Percentiles rank a stretch among this genome's conserved stretches.
These are phyloP conservation scores for Punctoribates punctum DNA, from an alignment of 2,888 invertebrate species.

Conservation along the genomic window DNA sequence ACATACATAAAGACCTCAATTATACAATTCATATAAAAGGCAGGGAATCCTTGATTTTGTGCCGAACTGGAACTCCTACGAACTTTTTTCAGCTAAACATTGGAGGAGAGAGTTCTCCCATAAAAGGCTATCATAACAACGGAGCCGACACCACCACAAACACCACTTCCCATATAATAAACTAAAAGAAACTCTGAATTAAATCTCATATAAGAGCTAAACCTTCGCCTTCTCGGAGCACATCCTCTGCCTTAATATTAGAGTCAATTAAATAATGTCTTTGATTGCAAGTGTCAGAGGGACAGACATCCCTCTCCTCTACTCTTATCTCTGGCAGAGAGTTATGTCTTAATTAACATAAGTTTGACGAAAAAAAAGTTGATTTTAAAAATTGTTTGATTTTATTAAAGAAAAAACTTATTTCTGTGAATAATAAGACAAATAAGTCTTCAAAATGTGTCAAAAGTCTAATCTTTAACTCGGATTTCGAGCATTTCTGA, in stretches of 20 bases:
- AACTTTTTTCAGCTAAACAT: neutral
- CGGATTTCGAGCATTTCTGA: too few relatives aligned
- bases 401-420: neutral
- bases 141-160: too few relatives aligned
- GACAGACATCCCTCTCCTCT: too few relatives aligned
- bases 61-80: conserved; percentile 18
- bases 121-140: conserved; percentile 12
- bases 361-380: neutral
- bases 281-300: neutral
- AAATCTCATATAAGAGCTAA: neutral
- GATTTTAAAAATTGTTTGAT: too few relatives aligned
- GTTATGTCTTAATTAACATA: neutral
- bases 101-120: neutral
- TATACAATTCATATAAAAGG: conserved; percentile 11
- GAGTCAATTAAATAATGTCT: too few relatives aligned
- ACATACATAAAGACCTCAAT: neutral
- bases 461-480: too few relatives aligned
- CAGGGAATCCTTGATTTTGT: conserved; percentile 17
- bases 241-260: too few relatives aligned
- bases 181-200: too few relatives aligned
- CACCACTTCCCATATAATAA: conserved; percentile 13
- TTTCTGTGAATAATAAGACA: neutral
- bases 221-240: too few relatives aligned
- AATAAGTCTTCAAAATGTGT: too few relatives aligned
- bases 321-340: neutral